Evolutionary conservation across 2,113 vertebrate species (phyloP).

Genomic region (Quiscalus mexicanus): DNA sequence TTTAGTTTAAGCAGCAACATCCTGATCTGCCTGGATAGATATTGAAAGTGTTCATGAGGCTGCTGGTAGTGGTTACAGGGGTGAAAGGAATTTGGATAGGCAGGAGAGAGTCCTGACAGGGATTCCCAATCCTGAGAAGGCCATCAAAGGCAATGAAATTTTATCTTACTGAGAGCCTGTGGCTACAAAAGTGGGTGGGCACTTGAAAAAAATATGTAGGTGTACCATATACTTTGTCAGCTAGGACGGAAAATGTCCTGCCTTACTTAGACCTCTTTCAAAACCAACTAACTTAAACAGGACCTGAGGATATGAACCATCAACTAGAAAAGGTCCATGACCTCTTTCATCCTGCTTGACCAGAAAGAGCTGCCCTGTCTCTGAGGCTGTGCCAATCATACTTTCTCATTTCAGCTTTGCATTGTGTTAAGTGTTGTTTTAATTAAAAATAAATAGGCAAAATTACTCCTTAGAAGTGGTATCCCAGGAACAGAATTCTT

Average conservation of each 20-base stretch:
- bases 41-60: fast-evolving
- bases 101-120: not conserved
- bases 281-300: not conserved
- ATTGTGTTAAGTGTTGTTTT: not conserved
- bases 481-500: not conserved
- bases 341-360: conserved; percentile 14
- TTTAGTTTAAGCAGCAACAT: conserved; percentile 1
- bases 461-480: not conserved
- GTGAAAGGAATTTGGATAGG: not conserved
- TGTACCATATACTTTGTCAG: not conserved
- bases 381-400: not conserved
- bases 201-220: not conserved
- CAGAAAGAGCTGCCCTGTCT: not conserved
- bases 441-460: conserved; percentile 48
- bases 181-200: not conserved
- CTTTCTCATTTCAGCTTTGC: not conserved
- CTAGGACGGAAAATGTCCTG: not conserved
- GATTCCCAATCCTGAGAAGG: not conserved
- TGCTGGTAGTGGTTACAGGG: not conserved
- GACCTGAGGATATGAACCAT: not conserved
- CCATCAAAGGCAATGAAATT: not conserved
- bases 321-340: not conserved
- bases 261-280: not conserved
- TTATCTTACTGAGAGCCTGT: not conserved
- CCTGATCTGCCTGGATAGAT: not conserved